A percentile compares a stretch with the other conserved stretches of the same genome.
phyloP scores from a whole-genome alignment of 2,888 invertebrate species.

The Dasysyrphus tricinctus region DNA sequence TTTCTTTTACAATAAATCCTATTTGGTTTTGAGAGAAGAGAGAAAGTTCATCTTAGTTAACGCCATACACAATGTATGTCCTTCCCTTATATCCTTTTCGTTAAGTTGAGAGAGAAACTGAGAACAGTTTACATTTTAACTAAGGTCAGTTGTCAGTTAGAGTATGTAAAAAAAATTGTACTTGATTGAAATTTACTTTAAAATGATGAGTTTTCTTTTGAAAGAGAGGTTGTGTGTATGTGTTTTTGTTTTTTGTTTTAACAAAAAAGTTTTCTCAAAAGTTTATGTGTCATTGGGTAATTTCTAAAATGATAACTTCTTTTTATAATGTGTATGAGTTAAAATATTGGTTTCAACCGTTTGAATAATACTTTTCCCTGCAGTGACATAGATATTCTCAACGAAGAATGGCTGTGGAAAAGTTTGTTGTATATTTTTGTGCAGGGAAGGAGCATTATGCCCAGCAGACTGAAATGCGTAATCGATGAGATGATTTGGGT shows the following conservation, averaged over 20 bases:
- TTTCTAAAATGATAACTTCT: constrained; percentile 15
- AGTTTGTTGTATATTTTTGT: neutral
- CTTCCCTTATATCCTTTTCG: constrained; percentile 28
- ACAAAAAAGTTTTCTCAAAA: constrained; percentile 7
- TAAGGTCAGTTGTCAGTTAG: neutral
- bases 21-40: neutral
- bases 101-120: constrained; percentile 53
- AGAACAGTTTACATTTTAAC: constrained; percentile 50
- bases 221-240: neutral
- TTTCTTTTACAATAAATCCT: neutral
- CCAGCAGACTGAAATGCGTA: too few species aligned
- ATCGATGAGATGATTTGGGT: too few species aligned
- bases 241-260: neutral
- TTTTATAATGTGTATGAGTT: neutral
- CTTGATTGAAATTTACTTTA: constrained; percentile 28
- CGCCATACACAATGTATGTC: neutral
- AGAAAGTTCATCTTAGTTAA: neutral
- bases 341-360: constrained; percentile 12
- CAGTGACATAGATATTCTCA: constrained; percentile 40
- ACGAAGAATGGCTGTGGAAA: neutral
- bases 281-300: constrained; percentile 26
- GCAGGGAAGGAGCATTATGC: neutral
- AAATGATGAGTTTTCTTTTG: neutral
- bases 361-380: constrained; percentile 39
- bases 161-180: constrained; percentile 34